Evolutionary conservation across 2,888 invertebrate genomes (phyloP).

Genomic region (Allolobophora icterica): DNA sequence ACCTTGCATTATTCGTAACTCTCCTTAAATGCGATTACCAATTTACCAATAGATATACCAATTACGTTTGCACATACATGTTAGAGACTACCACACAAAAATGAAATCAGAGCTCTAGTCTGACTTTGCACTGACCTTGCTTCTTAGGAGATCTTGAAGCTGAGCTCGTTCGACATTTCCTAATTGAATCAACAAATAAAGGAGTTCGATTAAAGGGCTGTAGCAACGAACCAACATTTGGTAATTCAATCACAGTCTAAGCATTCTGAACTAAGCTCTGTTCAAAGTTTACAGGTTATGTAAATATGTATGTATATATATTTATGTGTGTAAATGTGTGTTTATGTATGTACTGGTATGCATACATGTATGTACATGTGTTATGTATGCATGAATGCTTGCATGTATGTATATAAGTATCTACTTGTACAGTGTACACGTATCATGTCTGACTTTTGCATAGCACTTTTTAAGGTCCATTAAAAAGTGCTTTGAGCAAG

Average conservation of each 20-base stretch:
- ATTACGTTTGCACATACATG: not conserved
- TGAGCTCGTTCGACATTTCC: constrained; percentile 91
- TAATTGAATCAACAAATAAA: constrained; percentile 93
- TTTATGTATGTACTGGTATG: not conserved
- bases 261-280: not conserved
- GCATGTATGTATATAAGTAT: not conserved
- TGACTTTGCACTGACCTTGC: not conserved
- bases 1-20: not conserved
- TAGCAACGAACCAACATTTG: constrained; percentile 94
- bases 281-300: not conserved
- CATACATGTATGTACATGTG: not conserved
- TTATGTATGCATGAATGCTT: too few species aligned
- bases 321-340: not conserved
- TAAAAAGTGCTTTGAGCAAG: not conserved
- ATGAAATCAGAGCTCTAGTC: not conserved
- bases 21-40: too few species aligned
- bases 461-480: not conserved
- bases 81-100: not conserved
- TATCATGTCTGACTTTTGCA: not conserved
- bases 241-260: constrained; percentile 63
- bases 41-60: too few species aligned
- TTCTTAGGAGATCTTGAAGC: constrained; percentile 62
- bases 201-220: constrained; percentile 95
- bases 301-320: not conserved
- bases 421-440: not conserved